Percentiles rank a stretch among this genome's conserved stretches.
Evolutionary conservation across 2,113 vertebrate genomes (phyloP).

Genomic region (Amblyornis subalaris): DNA sequence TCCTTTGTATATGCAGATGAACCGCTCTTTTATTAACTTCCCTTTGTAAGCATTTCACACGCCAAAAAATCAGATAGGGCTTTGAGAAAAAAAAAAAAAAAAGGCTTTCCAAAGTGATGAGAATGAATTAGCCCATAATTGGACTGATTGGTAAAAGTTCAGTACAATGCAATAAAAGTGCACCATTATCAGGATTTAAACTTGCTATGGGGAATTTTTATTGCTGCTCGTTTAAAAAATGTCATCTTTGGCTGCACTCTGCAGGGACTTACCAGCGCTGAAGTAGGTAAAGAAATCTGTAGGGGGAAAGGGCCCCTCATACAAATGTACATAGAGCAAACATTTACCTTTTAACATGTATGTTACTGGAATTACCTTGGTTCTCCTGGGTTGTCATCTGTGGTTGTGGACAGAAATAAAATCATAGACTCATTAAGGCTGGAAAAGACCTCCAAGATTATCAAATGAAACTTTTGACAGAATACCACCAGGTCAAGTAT

Average conservation of each 20-base stretch:
- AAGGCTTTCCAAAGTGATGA: conserved; percentile 32
- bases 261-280: not conserved
- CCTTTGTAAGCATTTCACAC: conserved; percentile 57
- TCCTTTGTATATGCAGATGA: conserved; percentile 55
- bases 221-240: not conserved
- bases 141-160: conserved; percentile 52
- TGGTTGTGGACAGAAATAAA: not conserved
- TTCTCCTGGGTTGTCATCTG: not conserved
- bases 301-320: not conserved
- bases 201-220: conserved; percentile 18
- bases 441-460: not conserved
- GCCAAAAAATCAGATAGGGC: conserved; percentile 56
- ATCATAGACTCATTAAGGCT: not conserved
- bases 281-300: not conserved
- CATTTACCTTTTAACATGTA: not conserved
- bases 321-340: not conserved
- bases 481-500: not conserved
- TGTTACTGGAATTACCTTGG: not conserved
- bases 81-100: conserved; percentile 13
- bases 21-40: conserved; percentile 54
- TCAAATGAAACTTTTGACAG: not conserved
- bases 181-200: conserved; percentile 31
- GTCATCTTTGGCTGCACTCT: not conserved
- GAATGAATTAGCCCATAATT: conserved; percentile 56
- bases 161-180: conserved; percentile 33